Base-by-base conservation (phyloP, 2,888 invertebrate species). In the Saturnia pavonia region DNA sequence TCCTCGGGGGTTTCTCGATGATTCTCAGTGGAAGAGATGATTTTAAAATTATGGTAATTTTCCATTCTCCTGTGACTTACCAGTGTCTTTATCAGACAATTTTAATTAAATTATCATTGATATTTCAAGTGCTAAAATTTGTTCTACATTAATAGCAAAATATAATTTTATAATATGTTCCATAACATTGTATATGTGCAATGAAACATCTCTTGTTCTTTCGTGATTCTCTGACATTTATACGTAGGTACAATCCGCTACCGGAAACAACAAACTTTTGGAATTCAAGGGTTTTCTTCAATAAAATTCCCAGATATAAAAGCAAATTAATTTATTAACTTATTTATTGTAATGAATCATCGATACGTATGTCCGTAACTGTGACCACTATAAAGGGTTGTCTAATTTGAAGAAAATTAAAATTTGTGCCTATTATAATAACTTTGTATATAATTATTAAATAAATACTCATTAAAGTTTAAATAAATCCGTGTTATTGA, bases 221-320 rank as follows among this genome's bases (percentile, higher is more conserved):
- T 25, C 14, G 11, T 14, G 57, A 60, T 27, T 14, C 57, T 60
- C 27, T 60, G 57, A 60, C 57, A 60, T 60, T 60, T 60, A 60
- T 4, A 27, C 12, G 25, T 14, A 60, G 4, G 57, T 60, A 34
- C 34, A 4, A 6, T 27, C 2, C 27, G 57, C 57, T 27, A 12
- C 14, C 57, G 57, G 57, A 60, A 25, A 14, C 14, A 27, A 25
- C 27, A 60, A 54, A 27, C 25, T 25, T 27, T 25, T 60, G 25
- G 57, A 25, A 60, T 60, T 27, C 57, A 60, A 60, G 57, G 57
- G 57, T 60, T 60, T 60, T 60, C 54, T 60, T 27, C 6, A 27
- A 27, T 27, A 27, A 60, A 60, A 60, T 11, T 27, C 27, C 57
- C 57, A 60, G 16, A 11, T 25, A 27, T 14, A 60, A 60, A 27